Conservation (phyloP, 2,888 invertebrate genomes). For the Heliconius cydno region DNA sequence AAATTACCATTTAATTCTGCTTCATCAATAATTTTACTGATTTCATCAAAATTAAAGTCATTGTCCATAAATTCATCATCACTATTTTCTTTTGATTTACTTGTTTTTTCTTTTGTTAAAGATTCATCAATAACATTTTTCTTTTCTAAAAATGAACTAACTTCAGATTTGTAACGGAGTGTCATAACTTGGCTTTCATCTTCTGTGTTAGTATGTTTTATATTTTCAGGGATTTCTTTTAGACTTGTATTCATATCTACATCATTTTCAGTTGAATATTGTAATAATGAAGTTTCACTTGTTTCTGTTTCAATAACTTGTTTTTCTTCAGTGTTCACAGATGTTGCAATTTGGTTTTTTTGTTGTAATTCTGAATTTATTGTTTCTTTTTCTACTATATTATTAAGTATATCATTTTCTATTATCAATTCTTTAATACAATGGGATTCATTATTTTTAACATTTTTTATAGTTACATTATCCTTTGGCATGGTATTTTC, state of each 20-base stretch:
- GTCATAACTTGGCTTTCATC: constrained; percentile 58
- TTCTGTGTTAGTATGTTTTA: constrained; percentile 34
- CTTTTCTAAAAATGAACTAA: constrained; percentile 32
- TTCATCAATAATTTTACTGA: constrained; percentile 70
- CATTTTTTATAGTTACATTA: constrained; percentile 28
- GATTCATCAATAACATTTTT: constrained; percentile 29
- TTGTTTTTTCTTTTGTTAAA: not conserved
- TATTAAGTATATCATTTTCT: not conserved
- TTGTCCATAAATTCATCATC: constrained; percentile 65
- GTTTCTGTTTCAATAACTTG: constrained; percentile 9
- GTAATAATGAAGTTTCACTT: constrained; percentile 10
- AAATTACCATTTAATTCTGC: constrained; percentile 62
- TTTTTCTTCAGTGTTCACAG: constrained; percentile 24
- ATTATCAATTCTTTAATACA: not conserved
- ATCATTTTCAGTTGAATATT: constrained; percentile 27
- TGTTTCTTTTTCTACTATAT: not conserved
- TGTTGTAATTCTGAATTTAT: not conserved
- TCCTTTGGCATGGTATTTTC: constrained; percentile 36
- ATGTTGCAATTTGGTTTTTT: constrained; percentile 6
- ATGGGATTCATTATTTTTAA: not conserved
- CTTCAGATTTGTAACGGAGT: constrained; percentile 60
- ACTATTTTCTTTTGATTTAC: constrained; percentile 25
- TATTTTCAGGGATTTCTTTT: constrained; percentile 25
- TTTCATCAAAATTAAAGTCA: constrained; percentile 69
- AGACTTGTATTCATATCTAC: constrained; percentile 10